These are phyloP conservation scores for Galago senegalensis DNA, from an alignment of 2,797 vertebrate species.

Conservation along the genomic window DNA sequence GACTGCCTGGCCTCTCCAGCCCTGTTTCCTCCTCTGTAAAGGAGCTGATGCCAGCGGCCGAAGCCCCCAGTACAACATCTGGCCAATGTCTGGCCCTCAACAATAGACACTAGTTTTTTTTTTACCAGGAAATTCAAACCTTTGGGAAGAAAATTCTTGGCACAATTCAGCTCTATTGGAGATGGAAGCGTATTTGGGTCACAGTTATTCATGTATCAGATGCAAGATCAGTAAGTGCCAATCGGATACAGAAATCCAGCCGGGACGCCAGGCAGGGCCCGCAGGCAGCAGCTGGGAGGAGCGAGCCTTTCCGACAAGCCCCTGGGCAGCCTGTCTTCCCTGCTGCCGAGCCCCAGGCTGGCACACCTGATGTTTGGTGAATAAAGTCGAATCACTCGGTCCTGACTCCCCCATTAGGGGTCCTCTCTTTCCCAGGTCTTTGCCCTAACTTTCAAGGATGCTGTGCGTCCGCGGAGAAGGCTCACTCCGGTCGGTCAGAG, in stretches of 20 bases:
- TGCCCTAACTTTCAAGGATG: constrained; percentile 52
- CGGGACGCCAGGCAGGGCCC: neutral
- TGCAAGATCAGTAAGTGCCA: neutral
- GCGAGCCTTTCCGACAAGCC: neutral
- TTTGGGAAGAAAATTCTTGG: neutral
- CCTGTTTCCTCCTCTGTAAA: neutral
- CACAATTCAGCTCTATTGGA: neutral
- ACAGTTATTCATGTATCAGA: neutral
- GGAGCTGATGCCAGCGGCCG: rapidly evolving
- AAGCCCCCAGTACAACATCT: rapidly evolving
- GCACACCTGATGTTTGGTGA: neutral
- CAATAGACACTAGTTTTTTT: neutral
- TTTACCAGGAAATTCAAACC: neutral
- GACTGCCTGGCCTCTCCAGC: neutral
- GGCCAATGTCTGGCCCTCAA: neutral
- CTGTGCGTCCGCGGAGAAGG: neutral
- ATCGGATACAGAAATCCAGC: neutral
- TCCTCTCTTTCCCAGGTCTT: neutral
- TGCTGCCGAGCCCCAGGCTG: neutral
- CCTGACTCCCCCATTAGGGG: neutral
- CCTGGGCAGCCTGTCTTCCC: neutral
- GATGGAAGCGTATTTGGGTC: neutral
- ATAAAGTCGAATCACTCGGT: neutral
- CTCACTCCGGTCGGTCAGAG: neutral
- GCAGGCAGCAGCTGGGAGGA: neutral